Evolutionary conservation across 1,140 invertebrate species (phyloP), one percentile per base, ranked within the genome.

Genomic region (Goniozus legneri): DNA sequence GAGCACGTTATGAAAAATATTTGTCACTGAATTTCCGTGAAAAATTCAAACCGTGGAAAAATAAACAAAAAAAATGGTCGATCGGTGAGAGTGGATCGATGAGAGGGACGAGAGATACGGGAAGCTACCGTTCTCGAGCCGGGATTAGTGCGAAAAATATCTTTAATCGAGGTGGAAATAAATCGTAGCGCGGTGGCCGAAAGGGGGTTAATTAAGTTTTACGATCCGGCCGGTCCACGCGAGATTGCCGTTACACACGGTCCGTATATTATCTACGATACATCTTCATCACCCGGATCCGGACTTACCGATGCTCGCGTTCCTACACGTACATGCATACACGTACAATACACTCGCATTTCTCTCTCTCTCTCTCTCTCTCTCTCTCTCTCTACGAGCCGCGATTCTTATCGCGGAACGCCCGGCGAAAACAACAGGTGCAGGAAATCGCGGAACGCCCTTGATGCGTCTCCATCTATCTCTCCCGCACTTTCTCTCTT

Each of bases 121-220:
- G n/a, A n/a, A n/a, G n/a, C n/a, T n/a, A n/a, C n/a, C n/a, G 24
- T 27, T 12, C 12, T 27, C 24, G 24, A 7, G 6, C 24, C 6
- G 6, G 46, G 50, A 57, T 58, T 58, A 58, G 40, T 33, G 40
- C 31, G 44, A n/a, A n/a, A n/a, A 39, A 46, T 47, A 30, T 31
- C 10, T 27, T 58, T 45, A 35, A 54, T 54, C 52, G 56, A 50
- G 47, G 35, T 13, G 27, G 18, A 22, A 47, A 59, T 56, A 60
- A 60, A 60, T 59, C 56, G 50, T 49, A 32, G 31, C 33, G 15
- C n/a, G n/a, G n/a, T n/a, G n/a, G n/a, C n/a, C n/a, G 18, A 30
- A 10, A 47, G 36, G 48, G 34, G 47, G 48, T 60, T 60, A 60
- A 60, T 60, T 60, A 60, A 60, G 52, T 60, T 59, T 60, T 60